phyloP scores from a whole-genome alignment of 2,113 vertebrate genomes.

The Cariama cristata region DNA sequence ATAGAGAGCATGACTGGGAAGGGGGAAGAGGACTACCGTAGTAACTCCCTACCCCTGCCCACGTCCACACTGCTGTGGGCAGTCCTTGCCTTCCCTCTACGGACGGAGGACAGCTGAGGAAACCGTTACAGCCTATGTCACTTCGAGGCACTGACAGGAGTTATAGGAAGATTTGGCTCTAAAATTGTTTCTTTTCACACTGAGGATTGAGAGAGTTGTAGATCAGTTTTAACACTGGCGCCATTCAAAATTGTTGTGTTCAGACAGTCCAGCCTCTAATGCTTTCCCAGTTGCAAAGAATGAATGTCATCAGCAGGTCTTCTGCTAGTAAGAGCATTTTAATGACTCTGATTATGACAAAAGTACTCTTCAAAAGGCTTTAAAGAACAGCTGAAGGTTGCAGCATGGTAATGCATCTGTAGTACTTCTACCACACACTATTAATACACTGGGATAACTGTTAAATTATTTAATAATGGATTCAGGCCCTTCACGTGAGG shows the following conservation, averaged over 20 bases:
- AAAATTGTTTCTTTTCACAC: background rate
- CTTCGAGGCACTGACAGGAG: background rate
- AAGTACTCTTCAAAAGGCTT: background rate
- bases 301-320: background rate
- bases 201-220: background rate
- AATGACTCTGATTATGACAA: background rate
- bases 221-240: background rate
- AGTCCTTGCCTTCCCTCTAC: background rate
- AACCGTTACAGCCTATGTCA: background rate
- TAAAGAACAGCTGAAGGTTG: background rate
- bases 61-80: background rate
- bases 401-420: background rate
- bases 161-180: background rate
- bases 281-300: background rate
- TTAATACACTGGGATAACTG: background rate
- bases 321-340: conserved; percentile 1
- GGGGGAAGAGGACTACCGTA: background rate
- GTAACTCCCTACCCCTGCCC: background rate
- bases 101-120: background rate
- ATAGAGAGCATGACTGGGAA: background rate
- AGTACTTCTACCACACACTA: background rate
- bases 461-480: conserved; percentile 11
- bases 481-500: background rate
- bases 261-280: background rate
- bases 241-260: background rate